Evolutionary conservation across 2,797 vertebrate species (phyloP).

Genomic region (Oophaga sylvatica): DNA sequence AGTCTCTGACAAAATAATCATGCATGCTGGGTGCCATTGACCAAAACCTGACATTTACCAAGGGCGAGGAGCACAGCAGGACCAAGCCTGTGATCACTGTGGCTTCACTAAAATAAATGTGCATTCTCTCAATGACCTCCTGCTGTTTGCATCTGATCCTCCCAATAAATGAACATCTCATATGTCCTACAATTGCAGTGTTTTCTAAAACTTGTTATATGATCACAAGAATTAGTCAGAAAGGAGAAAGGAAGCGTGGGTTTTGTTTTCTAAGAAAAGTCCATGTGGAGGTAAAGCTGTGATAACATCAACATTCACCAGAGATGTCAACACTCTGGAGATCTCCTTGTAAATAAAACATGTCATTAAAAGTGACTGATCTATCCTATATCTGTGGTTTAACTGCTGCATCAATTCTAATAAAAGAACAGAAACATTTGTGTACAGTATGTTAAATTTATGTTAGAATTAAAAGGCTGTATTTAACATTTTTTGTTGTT

Average conservation of each 20-base stretch:
- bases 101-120: constrained; percentile 15
- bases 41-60: constrained; percentile 58
- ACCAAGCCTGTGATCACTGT: constrained; percentile 52
- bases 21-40: constrained; percentile 47
- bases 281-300: constrained; percentile 52
- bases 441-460: not conserved
- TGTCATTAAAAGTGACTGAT: constrained; percentile 6
- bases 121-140: constrained; percentile 46
- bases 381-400: not conserved
- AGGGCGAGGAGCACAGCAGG: constrained; percentile 61
- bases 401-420: not conserved
- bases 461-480: not conserved
- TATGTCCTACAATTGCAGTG: constrained; percentile 34
- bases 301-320: constrained; percentile 47
- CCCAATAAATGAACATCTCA: constrained; percentile 37
- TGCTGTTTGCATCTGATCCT: constrained; percentile 48
- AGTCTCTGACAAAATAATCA: constrained; percentile 43
- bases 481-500: not conserved
- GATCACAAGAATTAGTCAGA: constrained; percentile 27
- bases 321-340: constrained; percentile 33
- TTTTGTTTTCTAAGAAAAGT: constrained; percentile 48
- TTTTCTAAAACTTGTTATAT: constrained; percentile 39
- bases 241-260: constrained; percentile 9
- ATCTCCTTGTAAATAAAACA: constrained; percentile 13
- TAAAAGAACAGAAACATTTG: not conserved